phyloP scores from a whole-genome alignment of 2,113 vertebrate genomes.

The Phycodurus eques region DNA sequence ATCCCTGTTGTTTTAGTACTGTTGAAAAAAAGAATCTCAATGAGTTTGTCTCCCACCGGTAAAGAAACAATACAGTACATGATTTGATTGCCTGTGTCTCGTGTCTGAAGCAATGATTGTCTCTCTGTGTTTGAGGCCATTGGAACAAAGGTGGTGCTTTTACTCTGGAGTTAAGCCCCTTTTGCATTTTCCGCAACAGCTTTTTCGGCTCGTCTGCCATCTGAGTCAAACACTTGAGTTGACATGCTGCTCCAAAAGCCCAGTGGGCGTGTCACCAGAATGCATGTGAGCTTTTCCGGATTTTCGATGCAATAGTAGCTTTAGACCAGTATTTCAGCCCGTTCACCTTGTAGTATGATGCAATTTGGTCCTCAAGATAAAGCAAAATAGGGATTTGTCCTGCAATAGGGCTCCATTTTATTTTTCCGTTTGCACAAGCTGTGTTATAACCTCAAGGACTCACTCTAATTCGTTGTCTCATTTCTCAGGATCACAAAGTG shows the following conservation, averaged over 20 bases:
- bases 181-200: constrained; percentile 16
- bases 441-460: constrained; percentile 32
- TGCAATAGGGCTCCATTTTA: constrained; percentile 11
- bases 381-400: constrained; percentile 18
- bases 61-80: background rate
- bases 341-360: background rate
- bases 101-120: background rate
- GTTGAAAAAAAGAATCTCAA: background rate
- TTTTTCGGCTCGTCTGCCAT: constrained; percentile 9
- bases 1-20: background rate
- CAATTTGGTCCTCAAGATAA: constrained; percentile 5
- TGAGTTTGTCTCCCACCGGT: background rate
- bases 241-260: constrained; percentile 21
- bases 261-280: constrained; percentile 1
- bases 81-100: background rate
- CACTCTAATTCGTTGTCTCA: constrained; percentile 30
- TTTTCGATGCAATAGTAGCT: constrained; percentile 10
- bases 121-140: constrained; percentile 14
- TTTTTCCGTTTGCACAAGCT: constrained; percentile 22
- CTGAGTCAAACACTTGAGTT: constrained; percentile 4
- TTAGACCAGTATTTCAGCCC: constrained; percentile 20
- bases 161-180: constrained; percentile 7
- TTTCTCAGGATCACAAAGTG: constrained; percentile 28
- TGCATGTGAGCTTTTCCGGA: constrained; percentile 6
- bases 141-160: constrained; percentile 9